Percentiles rank a stretch among this genome's conserved stretches.
Evolutionary conservation across 2,797 vertebrate genomes (phyloP).

Genomic region (Rhadinocentrus ornatus): DNA sequence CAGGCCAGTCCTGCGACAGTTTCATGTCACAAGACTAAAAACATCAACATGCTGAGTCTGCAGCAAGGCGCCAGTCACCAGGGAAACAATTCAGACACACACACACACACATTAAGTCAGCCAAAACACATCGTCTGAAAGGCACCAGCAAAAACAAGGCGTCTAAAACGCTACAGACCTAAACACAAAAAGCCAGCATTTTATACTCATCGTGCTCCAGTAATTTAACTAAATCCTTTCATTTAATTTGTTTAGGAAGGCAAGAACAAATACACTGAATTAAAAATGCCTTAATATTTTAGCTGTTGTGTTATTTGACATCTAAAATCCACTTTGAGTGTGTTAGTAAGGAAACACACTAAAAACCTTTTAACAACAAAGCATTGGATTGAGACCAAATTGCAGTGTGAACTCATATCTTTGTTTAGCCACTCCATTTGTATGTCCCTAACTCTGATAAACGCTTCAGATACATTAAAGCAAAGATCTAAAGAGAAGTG

Average conservation of each 20-base stretch:
- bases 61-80: slow-evolving; percentile 73
- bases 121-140: slow-evolving; percentile 69
- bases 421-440: slow-evolving; percentile 15
- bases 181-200: slow-evolving; percentile 55
- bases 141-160: slow-evolving; percentile 64
- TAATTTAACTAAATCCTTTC: slow-evolving; percentile 45
- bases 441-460: slow-evolving; percentile 24
- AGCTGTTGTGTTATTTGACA: not conserved
- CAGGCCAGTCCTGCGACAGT: slow-evolving; percentile 53
- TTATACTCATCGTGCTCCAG: slow-evolving; percentile 21
- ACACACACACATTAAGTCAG: slow-evolving; percentile 41
- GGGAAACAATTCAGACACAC: slow-evolving; percentile 68
- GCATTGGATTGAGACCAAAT: slow-evolving; percentile 1
- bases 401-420: slow-evolving; percentile 3
- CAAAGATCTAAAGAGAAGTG: slow-evolving; percentile 27
- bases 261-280: slow-evolving; percentile 21
- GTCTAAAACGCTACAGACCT: slow-evolving; percentile 60
- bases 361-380: slow-evolving; percentile 8
- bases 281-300: not conserved
- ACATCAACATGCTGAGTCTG: slow-evolving; percentile 80
- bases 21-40: slow-evolving; percentile 76
- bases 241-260: slow-evolving; percentile 23
- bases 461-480: slow-evolving; percentile 35
- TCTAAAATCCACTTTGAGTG: not conserved
- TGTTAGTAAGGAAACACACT: slow-evolving; percentile 6